Base-by-base conservation (phyloP, 2,888 invertebrate genomes). In the Hydropsyche betteni region DNA sequence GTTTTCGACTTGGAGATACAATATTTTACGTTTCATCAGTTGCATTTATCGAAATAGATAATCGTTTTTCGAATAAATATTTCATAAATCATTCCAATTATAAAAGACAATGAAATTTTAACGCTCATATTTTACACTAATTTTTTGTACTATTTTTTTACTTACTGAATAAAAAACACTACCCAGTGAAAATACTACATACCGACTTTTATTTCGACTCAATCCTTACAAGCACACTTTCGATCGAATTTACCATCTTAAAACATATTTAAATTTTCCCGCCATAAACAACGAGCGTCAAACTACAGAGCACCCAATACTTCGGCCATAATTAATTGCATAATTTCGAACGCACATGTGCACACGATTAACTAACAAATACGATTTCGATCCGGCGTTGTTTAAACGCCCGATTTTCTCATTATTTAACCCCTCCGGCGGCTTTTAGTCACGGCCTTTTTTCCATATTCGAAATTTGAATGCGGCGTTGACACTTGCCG, bases 391-490 rank as follows among this genome's bases (percentile, higher is more conserved):
- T 24, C 24, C 24, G 24, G 24, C 24, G 24, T 36, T n/a, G 34
- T 36, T 7, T 24, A 33, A 7, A 64, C n/a, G 34, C 36, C 24
- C 58, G 36, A 61, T 58, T 55, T 12, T 24, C 24, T 2, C 2
- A 24, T 70, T 70, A 8, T 44, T 38, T 36, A 58, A 14, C 58
- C 72, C 72, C 44, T 52, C 72, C 34, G 38, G 36, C 70, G 38
- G 75, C 78, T 76, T 70, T 76, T 75, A 71, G 78, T 74, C 75
- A 78, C 76, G 78, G 78, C 75, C 53, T 75, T 78, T 33, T 76
- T 75, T 77, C 74, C 72, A 38, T 71, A 75, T 72, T 77, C 74
- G 68, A 52, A 76, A 70, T 78, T 75, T 71, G 69, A 75, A 75
- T 24, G 24, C 24, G 24, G 24, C 75, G 77, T 77, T 79, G 74